phyloP scores from a whole-genome alignment of 2,797 vertebrate species.

The Dermochelys coriacea region DNA sequence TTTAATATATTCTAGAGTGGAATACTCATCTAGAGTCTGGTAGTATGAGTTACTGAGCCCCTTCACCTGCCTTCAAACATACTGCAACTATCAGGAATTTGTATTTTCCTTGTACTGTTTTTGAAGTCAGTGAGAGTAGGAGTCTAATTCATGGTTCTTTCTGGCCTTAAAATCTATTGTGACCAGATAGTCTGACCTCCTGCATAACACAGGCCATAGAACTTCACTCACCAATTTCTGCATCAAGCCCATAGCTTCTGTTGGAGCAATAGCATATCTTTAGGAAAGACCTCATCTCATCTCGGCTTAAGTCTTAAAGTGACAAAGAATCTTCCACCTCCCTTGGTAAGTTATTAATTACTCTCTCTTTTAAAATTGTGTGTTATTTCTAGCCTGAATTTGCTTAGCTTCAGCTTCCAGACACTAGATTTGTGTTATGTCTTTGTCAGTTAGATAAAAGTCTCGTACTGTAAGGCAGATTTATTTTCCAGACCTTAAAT shows the following conservation, averaged over 20 bases:
- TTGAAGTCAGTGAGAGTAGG: background rate
- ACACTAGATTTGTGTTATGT: background rate
- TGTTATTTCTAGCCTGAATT: background rate
- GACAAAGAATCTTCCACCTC: background rate
- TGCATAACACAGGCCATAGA: background rate
- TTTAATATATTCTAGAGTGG: background rate
- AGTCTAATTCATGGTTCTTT: background rate
- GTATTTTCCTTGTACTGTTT: background rate
- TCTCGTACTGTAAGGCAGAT: background rate
- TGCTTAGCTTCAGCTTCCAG: background rate
- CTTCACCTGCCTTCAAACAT: background rate
- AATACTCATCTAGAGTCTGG: background rate
- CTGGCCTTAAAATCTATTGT: background rate
- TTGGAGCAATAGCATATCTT: background rate
- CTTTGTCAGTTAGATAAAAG: background rate
- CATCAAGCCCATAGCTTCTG: background rate
- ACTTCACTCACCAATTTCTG: background rate
- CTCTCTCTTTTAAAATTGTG: background rate
- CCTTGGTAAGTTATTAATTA: background rate
- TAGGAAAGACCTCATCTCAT: background rate
- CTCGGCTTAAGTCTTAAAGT: background rate
- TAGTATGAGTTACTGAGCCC: background rate
- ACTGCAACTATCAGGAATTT: background rate
- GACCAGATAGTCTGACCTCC: background rate
- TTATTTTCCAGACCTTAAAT: background rate